A percentile compares a stretch with the other conserved stretches of the same genome.
These are phyloP conservation scores for Pangasianodon gigas DNA, from an alignment of 2,113 vertebrate species.

Conservation along the genomic window DNA sequence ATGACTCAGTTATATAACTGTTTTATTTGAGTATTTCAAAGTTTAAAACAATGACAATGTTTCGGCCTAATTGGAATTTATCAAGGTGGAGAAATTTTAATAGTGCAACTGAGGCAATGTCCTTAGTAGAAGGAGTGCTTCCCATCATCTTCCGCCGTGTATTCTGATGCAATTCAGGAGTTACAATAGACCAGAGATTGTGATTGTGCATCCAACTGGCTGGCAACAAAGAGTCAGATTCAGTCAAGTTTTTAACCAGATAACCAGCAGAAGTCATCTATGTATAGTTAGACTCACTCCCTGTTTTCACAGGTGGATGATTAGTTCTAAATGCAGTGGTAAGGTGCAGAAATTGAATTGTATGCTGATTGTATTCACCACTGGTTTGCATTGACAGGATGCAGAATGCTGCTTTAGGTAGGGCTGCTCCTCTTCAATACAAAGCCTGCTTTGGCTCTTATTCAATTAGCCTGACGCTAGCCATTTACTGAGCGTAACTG, in stretches of 20 bases:
- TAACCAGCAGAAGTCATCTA: conserved; percentile 34
- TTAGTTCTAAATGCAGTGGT: conserved; percentile 7
- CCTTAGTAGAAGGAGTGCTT: background rate
- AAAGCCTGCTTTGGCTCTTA: conserved; percentile 68
- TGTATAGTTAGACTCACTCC: conserved; percentile 24
- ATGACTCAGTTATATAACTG: background rate
- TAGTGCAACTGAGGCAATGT: background rate
- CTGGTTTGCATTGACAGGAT: conserved; percentile 36
- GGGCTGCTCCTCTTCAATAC: conserved; percentile 38
- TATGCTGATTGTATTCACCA: conserved; percentile 11
- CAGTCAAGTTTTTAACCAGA: conserved; percentile 53
- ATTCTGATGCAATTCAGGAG: background rate
- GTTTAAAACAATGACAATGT: background rate
- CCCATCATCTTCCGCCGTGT: background rate
- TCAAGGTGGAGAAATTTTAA: background rate
- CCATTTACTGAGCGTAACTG: conserved; percentile 85
- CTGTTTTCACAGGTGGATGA: conserved; percentile 46
- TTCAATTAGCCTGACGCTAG: conserved; percentile 89
- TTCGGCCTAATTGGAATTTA: background rate
- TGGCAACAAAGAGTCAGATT: conserved; percentile 26
- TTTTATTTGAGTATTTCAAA: background rate
- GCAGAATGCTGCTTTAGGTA: conserved; percentile 35
- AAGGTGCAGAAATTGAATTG: conserved; percentile 20
- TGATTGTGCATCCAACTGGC: background rate
- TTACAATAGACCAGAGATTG: background rate